These are phyloP conservation scores for Drosophila pseudoobscura DNA, from an alignment of 1,140 invertebrate genomes.

Conservation along the genomic window DNA sequence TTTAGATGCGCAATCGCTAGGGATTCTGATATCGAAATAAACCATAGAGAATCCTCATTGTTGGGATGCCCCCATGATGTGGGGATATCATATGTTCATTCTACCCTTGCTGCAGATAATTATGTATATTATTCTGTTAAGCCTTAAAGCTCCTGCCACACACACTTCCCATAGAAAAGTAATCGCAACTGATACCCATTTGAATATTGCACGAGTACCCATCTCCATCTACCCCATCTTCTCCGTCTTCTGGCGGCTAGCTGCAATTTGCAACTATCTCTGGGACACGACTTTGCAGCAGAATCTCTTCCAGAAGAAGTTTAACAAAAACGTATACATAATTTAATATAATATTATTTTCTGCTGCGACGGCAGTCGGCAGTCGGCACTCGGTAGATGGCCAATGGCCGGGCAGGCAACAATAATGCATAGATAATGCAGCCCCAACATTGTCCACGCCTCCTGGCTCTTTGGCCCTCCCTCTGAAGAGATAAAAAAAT, in stretches of 20 bases:
- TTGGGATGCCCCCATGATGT: too few species aligned
- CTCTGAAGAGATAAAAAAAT: conserved; percentile 24
- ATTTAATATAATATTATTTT: conserved; percentile 63
- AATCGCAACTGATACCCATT: neutral
- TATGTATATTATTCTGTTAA: too few species aligned
- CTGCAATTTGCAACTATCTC: conserved; percentile 1
- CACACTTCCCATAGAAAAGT: neutral
- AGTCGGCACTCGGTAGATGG: conserved; percentile 26
- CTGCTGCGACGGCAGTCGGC: conserved; percentile 40
- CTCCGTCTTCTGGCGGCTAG: neutral
- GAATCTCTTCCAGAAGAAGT: neutral
- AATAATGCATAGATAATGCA: conserved; percentile 56
- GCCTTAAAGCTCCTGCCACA: too few species aligned
- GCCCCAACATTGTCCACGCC: conserved; percentile 11
- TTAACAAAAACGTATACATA: conserved; percentile 50
- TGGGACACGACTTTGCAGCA: too few species aligned
- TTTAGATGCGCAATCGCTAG: neutral
- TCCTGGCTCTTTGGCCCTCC: conserved; percentile 1
- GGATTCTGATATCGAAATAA: neutral
- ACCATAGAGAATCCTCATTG: neutral
- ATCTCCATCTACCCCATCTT: too few species aligned
- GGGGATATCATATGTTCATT: too few species aligned
- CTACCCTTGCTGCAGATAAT: too few species aligned
- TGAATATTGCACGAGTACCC: neutral
- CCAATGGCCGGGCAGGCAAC: conserved; percentile 18